These are phyloP conservation scores for Vultur gryphus DNA, from an alignment of 2,797 vertebrate genomes.

Conservation along the genomic window DNA sequence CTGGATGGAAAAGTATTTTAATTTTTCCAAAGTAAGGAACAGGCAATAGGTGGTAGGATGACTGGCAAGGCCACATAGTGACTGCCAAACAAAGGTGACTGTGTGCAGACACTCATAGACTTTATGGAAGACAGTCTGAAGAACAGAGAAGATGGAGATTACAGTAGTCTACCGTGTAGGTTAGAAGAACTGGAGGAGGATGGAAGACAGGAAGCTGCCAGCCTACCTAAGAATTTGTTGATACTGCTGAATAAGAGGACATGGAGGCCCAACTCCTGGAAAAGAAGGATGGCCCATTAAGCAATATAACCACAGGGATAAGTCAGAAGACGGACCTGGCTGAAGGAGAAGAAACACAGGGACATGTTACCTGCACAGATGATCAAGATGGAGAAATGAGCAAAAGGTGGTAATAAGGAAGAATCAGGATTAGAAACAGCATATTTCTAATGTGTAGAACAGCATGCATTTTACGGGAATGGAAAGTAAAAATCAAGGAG, in stretches of 20 bases:
- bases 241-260: background rate
- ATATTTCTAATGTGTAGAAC: background rate
- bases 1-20: background rate
- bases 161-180: background rate
- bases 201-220: background rate
- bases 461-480: background rate
- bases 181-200: background rate
- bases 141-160: background rate
- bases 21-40: background rate
- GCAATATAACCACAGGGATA: background rate
- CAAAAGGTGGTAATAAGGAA: background rate
- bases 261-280: background rate
- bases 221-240: background rate
- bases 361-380: background rate
- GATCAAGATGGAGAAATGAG: background rate
- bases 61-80: background rate
- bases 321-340: background rate
- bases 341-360: background rate
- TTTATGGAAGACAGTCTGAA: background rate
- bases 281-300: background rate
- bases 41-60: background rate
- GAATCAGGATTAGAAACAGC: background rate
- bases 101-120: background rate
- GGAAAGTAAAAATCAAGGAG: background rate
- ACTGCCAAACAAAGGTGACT: background rate